Base-by-base conservation (phyloP, 2,888 invertebrate genomes). In the Alentia gelatinosa region DNA sequence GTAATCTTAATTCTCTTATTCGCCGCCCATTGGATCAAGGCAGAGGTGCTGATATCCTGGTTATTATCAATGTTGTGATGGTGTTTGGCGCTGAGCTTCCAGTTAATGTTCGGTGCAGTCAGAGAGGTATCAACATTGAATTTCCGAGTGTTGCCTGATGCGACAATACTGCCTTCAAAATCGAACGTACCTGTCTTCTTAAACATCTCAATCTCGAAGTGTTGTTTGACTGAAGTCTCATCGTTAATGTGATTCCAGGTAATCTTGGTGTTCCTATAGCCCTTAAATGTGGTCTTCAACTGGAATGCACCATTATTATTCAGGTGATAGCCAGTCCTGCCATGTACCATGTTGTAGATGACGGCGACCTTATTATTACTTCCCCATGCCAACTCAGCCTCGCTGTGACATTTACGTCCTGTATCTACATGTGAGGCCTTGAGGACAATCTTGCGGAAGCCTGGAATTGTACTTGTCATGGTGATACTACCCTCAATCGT, bases 201-300 rank as follows among this genome's bases (percentile, higher is more conserved):
- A 35, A 35, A 50, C 39, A 86, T 39, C 50, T 92, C 92, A 40
- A 92, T 19, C 63, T 92, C 92, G 19, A 50, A 30, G 33, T 89
- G 86, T 33, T 56, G 56, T 47, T 90, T 91, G 63, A 91, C 47
- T 26, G n/a, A 83, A 39, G 50, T 89, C 1, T 37, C 86, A 26
- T 92, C 89, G 50, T 93, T 91, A 47, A 74, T 39, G 84, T 92
- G 92, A 1, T 84, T 90, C 93, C 92, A 92, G 37, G 89, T 91
- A 30, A 92, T 30, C 79, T 90, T 91, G 50, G 56, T 84, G 39
- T 39, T 39, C 30, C 88, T 84, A 83, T 83, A 91, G 83, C 37
- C 83, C 42, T 89, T 42, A 84, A 89, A 91, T 0, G 93, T 92
- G 9, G 91, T 91, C 19, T 33, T 90, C 33, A 93, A n/a, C 40